A percentile compares a stretch with the other conserved stretches of the same genome.
phyloP scores from a whole-genome alignment of 2,113 vertebrate genomes.

The Heliornis fulica region DNA sequence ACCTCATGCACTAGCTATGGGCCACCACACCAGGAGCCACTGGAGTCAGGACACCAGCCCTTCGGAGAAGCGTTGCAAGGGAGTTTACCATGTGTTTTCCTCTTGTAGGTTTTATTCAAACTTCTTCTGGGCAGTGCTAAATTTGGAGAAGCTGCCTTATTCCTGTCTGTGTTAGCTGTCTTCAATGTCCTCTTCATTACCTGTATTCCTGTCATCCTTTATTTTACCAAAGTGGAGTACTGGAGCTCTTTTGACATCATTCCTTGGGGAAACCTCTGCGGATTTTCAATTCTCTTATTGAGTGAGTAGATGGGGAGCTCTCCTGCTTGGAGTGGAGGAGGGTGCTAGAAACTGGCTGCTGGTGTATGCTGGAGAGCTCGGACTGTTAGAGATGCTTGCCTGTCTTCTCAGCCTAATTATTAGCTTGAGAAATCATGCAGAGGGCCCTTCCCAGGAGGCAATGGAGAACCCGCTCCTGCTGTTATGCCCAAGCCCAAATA shows the following conservation, averaged over 20 bases:
- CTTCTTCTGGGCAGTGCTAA: conserved; percentile 95
- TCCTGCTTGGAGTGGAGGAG: neutral
- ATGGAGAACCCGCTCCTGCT: neutral
- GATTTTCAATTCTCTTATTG: conserved; percentile 89
- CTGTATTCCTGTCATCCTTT: conserved; percentile 90
- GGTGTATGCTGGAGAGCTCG: neutral
- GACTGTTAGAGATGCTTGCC: neutral
- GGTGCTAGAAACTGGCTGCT: neutral
- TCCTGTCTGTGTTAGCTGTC: conserved; percentile 88
- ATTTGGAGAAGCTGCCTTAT: conserved; percentile 95
- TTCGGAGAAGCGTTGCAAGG: neutral
- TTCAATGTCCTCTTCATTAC: conserved; percentile 91
- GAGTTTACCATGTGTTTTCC: neutral
- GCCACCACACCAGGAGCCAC: neutral
- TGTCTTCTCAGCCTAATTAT: neutral
- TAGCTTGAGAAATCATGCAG: neutral
- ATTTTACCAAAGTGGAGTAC: conserved; percentile 93
- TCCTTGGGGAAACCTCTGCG: conserved; percentile 92
- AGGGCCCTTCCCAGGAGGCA: neutral
- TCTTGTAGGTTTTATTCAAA: conserved; percentile 92
- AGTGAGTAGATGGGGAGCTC: conserved; percentile 73
- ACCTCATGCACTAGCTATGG: fast-evolving
- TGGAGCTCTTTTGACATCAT: conserved; percentile 81
- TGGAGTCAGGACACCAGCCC: neutral
- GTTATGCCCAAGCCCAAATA: neutral